Evolutionary conservation across 1,140 invertebrate genomes (phyloP).

Genomic region (Trialeurodes vaporariorum): DNA sequence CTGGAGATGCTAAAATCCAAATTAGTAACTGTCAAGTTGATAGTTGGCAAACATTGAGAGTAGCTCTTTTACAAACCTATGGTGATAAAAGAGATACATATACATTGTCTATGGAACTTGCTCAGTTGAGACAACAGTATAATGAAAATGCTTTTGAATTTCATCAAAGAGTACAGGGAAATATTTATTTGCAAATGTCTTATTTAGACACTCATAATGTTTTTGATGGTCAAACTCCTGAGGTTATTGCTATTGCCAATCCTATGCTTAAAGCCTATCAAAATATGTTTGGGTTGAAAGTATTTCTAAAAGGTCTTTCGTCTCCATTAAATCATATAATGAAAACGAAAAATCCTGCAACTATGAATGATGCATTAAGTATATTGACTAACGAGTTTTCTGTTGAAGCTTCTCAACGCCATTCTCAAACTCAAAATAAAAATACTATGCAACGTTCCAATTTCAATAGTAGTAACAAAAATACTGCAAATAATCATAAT

Average conservation of each 20-base stretch:
- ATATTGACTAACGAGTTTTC: slow-evolving; percentile 9
- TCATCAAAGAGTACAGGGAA: not conserved
- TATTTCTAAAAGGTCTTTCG: not conserved
- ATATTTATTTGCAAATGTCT: not conserved
- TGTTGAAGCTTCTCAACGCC: too few species aligned
- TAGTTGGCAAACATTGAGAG: not conserved
- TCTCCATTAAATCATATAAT: slow-evolving; percentile 5
- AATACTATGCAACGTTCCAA: too few species aligned
- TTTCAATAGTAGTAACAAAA: too few species aligned
- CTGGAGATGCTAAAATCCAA: too few species aligned
- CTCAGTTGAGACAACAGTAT: too few species aligned
- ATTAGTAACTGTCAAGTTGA: not conserved
- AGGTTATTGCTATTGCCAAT: not conserved
- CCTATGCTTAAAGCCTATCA: not conserved
- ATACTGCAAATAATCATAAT: too few species aligned
- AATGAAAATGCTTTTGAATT: too few species aligned
- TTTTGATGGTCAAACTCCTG: too few species aligned
- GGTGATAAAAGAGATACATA: slow-evolving; percentile 2
- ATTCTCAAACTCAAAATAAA: not conserved
- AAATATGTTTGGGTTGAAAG: too few species aligned
- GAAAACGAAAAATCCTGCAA: too few species aligned
- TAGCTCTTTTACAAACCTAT: slow-evolving; percentile 2
- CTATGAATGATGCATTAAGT: slow-evolving; percentile 6
- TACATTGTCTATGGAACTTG: slow-evolving; percentile 6
- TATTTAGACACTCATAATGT: too few species aligned